Evolutionary conservation across 2,888 invertebrate species (phyloP).

Genomic region (Dryobotodes eremita): DNA sequence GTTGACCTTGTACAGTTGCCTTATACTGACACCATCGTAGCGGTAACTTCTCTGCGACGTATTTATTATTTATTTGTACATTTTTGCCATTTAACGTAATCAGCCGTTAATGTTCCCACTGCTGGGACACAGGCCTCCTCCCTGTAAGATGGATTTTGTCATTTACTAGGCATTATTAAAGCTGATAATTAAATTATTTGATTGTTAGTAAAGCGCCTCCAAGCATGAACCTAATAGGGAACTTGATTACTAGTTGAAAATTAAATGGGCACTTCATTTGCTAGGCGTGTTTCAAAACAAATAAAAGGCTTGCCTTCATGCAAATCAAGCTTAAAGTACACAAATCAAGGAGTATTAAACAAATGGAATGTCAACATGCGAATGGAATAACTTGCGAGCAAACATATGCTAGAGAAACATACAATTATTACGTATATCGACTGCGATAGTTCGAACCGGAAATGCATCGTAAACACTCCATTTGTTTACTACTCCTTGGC

Average conservation of each 20-base stretch:
- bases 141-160: too few relatives aligned
- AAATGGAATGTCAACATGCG: background rate
- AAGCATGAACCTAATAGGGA: background rate
- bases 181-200: conserved; percentile 10
- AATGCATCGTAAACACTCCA: background rate
- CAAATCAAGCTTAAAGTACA: too few relatives aligned
- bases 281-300: background rate
- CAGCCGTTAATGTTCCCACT: too few relatives aligned
- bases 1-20: conserved; percentile 10
- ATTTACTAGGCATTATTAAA: background rate
- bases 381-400: background rate
- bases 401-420: conserved; percentile 6
- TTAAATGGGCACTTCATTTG: background rate
- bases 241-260: background rate
- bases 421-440: too few relatives aligned
- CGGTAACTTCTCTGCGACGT: background rate
- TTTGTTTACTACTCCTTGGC: background rate
- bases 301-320: background rate
- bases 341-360: background rate
- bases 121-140: too few relatives aligned
- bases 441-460: background rate
- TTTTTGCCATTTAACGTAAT: background rate
- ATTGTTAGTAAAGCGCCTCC: background rate
- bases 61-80: conserved; percentile 29
- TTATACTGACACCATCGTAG: conserved; percentile 7